These are phyloP conservation scores for Narcine bancroftii DNA, from an alignment of 2,113 vertebrate species.

Conservation along the genomic window DNA sequence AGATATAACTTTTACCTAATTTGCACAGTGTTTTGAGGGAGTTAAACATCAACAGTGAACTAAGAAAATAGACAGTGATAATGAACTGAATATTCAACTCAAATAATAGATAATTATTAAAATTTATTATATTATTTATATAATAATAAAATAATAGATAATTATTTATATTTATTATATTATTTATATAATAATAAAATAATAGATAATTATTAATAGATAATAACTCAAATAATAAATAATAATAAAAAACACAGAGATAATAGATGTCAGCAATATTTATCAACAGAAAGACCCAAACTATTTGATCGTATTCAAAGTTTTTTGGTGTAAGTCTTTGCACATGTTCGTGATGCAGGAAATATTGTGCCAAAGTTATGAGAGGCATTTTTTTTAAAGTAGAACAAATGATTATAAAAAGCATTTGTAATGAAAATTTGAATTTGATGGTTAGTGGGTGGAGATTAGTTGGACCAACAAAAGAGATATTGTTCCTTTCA, in stretches of 20 bases:
- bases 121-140: no score
- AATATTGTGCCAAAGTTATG: slow-evolving; percentile 24
- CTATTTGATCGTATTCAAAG: not conserved
- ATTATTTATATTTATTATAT: no score
- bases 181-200: no score
- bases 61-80: not conserved
- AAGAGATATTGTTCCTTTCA: slow-evolving; percentile 34
- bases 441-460: slow-evolving; percentile 14
- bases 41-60: no score
- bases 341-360: no score
- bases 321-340: not conserved
- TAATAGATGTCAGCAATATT: no score
- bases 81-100: not conserved
- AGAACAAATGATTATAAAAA: not conserved
- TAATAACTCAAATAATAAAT: no score
- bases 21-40: no score
- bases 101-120: no score
- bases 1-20: not conserved
- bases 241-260: no score
- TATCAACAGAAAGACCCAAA: not conserved
- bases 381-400: not conserved
- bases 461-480: not conserved
- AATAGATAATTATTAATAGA: no score
- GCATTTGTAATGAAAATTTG: slow-evolving; percentile 16
- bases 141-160: no score